A percentile compares a stretch with the other conserved stretches of the same genome.
Conservation (phyloP, 2,797 vertebrate species). For the Rhynchonycteris naso region DNA sequence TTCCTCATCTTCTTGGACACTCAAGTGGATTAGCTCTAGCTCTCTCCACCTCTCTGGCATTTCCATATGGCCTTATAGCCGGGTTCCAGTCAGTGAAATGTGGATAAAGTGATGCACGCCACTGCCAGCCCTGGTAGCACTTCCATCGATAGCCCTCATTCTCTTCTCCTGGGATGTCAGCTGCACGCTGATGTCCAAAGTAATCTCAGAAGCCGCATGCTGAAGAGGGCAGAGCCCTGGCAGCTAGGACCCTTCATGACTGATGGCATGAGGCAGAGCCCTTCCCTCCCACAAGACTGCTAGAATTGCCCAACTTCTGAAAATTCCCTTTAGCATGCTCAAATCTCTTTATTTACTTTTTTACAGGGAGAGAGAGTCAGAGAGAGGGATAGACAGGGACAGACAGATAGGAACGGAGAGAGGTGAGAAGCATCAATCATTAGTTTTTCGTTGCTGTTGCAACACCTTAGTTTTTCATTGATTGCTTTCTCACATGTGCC, state of each 20-base stretch:
- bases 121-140: neutral
- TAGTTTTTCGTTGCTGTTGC: too few species aligned
- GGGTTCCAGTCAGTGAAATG: neutral
- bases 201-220: neutral
- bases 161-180: neutral
- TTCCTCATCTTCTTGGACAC: neutral
- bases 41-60: neutral
- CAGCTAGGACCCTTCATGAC: neutral
- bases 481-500: too few species aligned
- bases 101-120: fast-evolving
- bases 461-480: too few species aligned
- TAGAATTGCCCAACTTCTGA: neutral
- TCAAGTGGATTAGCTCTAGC: fast-evolving
- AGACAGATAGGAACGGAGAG: too few species aligned
- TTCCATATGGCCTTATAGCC: neutral
- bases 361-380: too few species aligned
- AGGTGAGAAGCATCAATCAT: too few species aligned
- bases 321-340: neutral
- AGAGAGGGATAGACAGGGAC: too few species aligned
- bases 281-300: neutral
- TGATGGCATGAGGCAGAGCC: neutral
- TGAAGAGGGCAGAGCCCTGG: neutral
- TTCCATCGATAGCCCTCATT: too few species aligned
- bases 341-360: too few species aligned
- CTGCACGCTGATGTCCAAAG: neutral